A percentile compares a stretch with the other conserved stretches of the same genome.
phyloP scores from a whole-genome alignment of 2,888 invertebrate species.

The Netelia inedita region DNA sequence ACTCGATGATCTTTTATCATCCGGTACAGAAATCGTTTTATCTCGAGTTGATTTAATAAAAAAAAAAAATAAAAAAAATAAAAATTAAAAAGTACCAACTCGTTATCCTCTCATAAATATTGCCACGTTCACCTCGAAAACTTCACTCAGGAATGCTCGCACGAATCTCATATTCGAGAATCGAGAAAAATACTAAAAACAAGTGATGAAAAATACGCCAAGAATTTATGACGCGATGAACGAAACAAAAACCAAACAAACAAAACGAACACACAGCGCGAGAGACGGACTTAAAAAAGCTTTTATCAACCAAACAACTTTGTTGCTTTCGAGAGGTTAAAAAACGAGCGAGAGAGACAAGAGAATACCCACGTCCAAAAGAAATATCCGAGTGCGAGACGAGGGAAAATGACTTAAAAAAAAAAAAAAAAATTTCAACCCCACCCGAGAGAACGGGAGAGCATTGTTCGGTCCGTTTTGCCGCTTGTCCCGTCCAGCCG shows the following conservation, averaged over 20 bases:
- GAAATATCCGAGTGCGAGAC: not conserved
- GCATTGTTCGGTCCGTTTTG: conserved; percentile 57
- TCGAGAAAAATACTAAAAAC: conserved; percentile 9
- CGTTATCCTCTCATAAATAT: too few relatives aligned
- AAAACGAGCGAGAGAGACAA: not conserved
- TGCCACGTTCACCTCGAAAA: too few relatives aligned
- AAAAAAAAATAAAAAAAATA: too few relatives aligned
- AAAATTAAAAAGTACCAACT: too few relatives aligned
- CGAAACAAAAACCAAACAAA: not conserved
- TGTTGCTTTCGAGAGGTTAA: conserved; percentile 41
- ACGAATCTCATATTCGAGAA: not conserved
- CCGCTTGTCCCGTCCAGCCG: conserved; percentile 20
- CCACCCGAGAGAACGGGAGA: conserved; percentile 25
- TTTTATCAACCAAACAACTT: conserved; percentile 50
- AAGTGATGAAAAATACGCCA: conserved; percentile 22
- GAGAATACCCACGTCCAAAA: not conserved
- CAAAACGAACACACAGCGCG: too few relatives aligned
- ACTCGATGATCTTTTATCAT: too few relatives aligned
- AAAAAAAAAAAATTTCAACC: conserved; percentile 15
- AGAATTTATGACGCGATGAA: conserved; percentile 26
- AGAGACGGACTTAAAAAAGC: conserved; percentile 11
- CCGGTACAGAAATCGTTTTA: too few relatives aligned
- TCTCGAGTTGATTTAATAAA: too few relatives aligned
- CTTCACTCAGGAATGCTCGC: too few relatives aligned
- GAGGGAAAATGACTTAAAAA: conserved; percentile 48